Percentiles rank a stretch among this genome's conserved stretches.
phyloP scores from a whole-genome alignment of 2,888 invertebrate species.

The Athrips mouffetella region DNA sequence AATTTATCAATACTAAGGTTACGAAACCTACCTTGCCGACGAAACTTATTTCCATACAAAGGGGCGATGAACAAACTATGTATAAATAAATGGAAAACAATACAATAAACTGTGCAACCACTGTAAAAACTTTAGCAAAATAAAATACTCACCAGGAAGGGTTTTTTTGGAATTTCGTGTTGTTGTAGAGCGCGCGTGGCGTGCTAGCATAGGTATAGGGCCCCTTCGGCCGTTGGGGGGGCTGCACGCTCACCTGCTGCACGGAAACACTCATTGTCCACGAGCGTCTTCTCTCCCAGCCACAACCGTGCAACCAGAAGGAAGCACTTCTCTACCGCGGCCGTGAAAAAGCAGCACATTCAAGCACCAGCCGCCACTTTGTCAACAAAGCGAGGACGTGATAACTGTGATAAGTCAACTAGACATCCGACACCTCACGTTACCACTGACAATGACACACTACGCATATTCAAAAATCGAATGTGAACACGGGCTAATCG shows the following conservation, averaged over 20 bases:
- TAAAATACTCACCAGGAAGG: constrained; percentile 70
- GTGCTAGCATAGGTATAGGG: constrained; percentile 80
- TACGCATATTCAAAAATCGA: constrained; percentile 6
- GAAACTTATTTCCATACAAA: no score
- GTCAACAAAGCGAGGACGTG: neutral
- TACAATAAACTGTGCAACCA: no score
- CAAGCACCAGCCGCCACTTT: constrained; percentile 3
- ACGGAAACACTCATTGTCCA: constrained; percentile 59
- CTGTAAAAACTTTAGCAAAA: no score
- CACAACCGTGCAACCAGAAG: constrained; percentile 22
- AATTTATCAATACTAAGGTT: no score
- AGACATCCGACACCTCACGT: neutral
- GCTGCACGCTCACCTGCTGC: constrained; percentile 54
- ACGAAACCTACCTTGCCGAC: no score
- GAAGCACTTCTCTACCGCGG: constrained; percentile 17
- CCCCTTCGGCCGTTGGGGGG: constrained; percentile 43
- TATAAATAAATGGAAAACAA: no score
- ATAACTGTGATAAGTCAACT: neutral
- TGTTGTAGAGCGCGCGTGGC: constrained; percentile 79
- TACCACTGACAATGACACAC: neutral
- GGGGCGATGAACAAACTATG: no score
- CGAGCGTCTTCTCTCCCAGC: neutral
- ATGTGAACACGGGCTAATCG: constrained; percentile 9
- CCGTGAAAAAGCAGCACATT: constrained; percentile 56
- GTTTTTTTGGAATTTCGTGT: constrained; percentile 69